Evolutionary conservation across 1,140 invertebrate genomes (phyloP).

Genomic region (Oscheius sp.): DNA sequence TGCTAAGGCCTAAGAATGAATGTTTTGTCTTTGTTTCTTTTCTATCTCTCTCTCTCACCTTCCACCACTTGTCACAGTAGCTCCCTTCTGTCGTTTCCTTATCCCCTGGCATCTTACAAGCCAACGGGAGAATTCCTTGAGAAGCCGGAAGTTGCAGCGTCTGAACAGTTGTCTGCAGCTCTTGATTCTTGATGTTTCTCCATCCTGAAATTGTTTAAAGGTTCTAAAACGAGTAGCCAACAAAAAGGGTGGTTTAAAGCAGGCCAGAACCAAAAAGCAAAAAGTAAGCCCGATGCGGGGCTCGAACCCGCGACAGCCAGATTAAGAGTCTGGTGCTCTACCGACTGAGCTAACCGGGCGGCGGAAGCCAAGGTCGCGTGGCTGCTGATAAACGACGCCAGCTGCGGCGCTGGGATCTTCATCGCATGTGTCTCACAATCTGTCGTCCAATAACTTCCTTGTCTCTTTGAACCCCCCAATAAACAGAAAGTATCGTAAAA

Average conservation of each 20-base stretch:
- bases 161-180: no score
- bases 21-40: not conserved
- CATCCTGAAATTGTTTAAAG: not conserved
- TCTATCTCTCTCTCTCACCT: not conserved
- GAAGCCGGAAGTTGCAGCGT: not conserved
- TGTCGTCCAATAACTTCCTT: no score
- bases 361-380: no score
- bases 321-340: constrained; percentile 62
- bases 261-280: not conserved
- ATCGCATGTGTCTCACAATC: no score
- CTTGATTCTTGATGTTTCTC: not conserved
- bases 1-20: not conserved
- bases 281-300: constrained; percentile 41
- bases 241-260: no score
- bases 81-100: not conserved
- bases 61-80: not conserved
- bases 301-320: constrained; percentile 59
- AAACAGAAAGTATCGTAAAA: no score
- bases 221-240: no score
- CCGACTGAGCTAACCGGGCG: constrained; percentile 61
- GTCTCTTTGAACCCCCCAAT: no score
- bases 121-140: not conserved
- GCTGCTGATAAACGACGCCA: no score
- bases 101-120: not conserved
- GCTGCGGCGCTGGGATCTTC: no score